These are phyloP conservation scores for Nomada lathburiana DNA, from an alignment of 2,888 invertebrate genomes.

Conservation along the genomic window DNA sequence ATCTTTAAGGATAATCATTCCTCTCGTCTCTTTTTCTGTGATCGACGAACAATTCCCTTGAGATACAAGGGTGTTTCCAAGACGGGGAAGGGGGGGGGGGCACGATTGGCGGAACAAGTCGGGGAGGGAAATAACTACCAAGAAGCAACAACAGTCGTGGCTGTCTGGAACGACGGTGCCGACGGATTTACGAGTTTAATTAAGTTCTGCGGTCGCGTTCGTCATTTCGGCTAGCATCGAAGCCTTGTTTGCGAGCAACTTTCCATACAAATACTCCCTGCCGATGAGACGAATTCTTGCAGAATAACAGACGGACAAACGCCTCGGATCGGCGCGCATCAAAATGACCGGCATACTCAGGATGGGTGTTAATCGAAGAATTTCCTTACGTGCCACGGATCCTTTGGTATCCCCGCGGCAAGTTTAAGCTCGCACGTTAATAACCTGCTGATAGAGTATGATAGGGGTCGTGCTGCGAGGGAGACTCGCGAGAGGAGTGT, in stretches of 20 bases:
- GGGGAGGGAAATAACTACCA: constrained; percentile 63
- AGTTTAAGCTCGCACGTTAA: constrained; percentile 70
- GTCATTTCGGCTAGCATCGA: constrained; percentile 80
- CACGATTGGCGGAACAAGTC: constrained; percentile 10
- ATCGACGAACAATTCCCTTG: not conserved
- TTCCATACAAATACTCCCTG: constrained; percentile 22
- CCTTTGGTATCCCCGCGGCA: constrained; percentile 50
- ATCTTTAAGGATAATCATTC: no score
- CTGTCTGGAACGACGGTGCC: constrained; percentile 69
- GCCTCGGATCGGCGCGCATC: not conserved
- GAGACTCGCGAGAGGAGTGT: constrained; percentile 79
- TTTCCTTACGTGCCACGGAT: constrained; percentile 56
- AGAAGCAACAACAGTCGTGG: constrained; percentile 70
- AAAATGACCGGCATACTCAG: not conserved
- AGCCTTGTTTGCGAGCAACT: constrained; percentile 74
- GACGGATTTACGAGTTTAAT: constrained; percentile 83
- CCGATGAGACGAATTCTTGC: no score
- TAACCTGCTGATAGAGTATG: constrained; percentile 74
- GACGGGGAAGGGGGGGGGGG: not conserved
- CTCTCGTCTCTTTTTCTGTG: no score
- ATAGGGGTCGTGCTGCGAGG: constrained; percentile 74
- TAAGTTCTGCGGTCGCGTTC: constrained; percentile 82
- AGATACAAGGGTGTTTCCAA: not conserved
- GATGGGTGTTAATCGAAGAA: constrained; percentile 42
- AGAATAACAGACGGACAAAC: not conserved